A percentile compares a stretch with the other conserved stretches of the same genome.
Conservation (phyloP, 2,797 vertebrate genomes). For the Forpus xanthops region DNA sequence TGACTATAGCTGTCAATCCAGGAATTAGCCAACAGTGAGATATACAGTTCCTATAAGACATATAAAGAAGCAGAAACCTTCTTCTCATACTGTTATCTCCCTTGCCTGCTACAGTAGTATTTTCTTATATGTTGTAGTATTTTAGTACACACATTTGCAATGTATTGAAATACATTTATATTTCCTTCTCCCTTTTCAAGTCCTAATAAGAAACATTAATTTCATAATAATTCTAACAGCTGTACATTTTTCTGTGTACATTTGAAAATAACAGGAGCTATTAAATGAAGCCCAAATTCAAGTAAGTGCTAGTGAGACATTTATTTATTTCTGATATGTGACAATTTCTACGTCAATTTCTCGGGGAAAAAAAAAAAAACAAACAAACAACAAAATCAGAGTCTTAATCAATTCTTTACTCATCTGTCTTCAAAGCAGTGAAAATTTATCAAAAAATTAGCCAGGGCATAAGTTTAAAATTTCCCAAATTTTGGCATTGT, state of each 20-base stretch:
- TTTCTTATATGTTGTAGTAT: neutral
- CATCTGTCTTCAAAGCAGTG: neutral
- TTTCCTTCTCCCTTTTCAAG: neutral
- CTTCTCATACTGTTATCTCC: neutral
- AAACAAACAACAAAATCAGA: too few species aligned
- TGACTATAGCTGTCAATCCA: neutral
- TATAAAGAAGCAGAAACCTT: neutral
- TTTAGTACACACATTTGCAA: neutral
- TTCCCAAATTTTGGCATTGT: neutral
- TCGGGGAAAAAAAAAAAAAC: neutral
- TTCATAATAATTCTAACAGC: neutral
- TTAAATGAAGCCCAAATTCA: neutral
- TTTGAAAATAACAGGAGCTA: neutral
- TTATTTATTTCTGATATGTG: neutral
- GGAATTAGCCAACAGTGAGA: neutral
- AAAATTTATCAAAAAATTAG: neutral
- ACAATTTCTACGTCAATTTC: neutral
- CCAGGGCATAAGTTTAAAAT: neutral
- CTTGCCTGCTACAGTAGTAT: neutral
- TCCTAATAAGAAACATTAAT: neutral
- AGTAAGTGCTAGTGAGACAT: neutral
- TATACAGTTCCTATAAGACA: neutral
- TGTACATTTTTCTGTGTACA: neutral
- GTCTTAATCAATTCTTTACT: neutral
- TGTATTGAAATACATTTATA: neutral